A percentile compares a stretch with the other conserved stretches of the same genome.
Evolutionary conservation across 2,113 vertebrate species (phyloP).

Genomic region (Nothoprocta perdicaria): DNA sequence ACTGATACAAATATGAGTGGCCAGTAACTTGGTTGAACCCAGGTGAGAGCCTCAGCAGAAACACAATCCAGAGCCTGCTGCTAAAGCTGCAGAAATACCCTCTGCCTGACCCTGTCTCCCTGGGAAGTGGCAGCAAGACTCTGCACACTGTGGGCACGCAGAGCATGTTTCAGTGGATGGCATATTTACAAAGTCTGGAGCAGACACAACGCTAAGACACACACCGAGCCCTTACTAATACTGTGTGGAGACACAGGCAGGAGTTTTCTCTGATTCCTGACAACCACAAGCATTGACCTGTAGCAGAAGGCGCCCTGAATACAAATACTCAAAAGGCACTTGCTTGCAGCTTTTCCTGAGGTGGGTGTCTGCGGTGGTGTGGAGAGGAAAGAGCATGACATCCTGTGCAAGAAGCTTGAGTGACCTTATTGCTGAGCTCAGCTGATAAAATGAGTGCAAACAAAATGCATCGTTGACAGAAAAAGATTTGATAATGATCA

Average conservation of each 20-base stretch:
- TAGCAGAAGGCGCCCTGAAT: neutral
- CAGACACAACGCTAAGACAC: neutral
- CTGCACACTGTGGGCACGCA: fast-evolving
- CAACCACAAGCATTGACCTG: neutral
- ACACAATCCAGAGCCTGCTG: neutral
- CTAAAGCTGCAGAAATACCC: neutral
- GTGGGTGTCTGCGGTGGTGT: neutral
- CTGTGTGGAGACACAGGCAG: neutral
- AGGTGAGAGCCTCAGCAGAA: neutral
- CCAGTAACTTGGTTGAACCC: neutral
- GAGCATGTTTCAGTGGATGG: neutral
- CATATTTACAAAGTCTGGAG: neutral
- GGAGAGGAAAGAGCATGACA: neutral
- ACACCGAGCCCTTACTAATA: neutral
- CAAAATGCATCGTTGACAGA: neutral
- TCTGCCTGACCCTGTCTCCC: neutral
- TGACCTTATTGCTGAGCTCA: neutral
- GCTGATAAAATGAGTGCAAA: neutral
- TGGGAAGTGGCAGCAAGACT: neutral
- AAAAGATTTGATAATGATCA: neutral
- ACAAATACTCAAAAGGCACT: neutral
- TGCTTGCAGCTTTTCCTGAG: neutral
- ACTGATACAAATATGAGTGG: neutral
- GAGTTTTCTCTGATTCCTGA: neutral
- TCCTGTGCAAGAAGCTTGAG: neutral